Conservation (phyloP, 2,113 vertebrate species). For the Siniperca chuatsi region DNA sequence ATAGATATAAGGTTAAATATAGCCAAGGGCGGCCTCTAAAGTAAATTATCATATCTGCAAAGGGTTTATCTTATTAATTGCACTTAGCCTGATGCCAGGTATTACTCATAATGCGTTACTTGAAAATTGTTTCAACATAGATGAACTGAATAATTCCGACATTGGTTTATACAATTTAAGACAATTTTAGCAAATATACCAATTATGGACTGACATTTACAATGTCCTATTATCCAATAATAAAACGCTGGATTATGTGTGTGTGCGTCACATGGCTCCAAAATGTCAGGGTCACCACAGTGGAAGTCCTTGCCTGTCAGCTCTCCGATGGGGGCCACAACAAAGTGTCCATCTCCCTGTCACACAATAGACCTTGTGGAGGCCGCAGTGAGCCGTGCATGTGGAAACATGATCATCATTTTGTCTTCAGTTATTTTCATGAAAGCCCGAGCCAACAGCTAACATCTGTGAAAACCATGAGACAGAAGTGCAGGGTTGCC, state of each 20-base stretch:
- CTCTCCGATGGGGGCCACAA: background rate
- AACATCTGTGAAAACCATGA: constrained; percentile 47
- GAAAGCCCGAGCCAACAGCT: constrained; percentile 5
- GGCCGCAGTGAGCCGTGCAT: background rate
- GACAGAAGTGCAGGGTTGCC: background rate
- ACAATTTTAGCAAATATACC: background rate
- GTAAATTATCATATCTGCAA: background rate
- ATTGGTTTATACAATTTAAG: background rate
- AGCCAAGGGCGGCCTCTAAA: background rate
- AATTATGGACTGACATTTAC: background rate
- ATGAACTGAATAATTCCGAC: background rate
- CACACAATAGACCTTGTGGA: background rate
- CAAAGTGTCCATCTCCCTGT: constrained; percentile 11
- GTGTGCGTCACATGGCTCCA: constrained; percentile 6
- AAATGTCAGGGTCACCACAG: constrained; percentile 7
- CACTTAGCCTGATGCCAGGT: background rate
- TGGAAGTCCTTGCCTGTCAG: background rate
- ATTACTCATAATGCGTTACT: constrained; percentile 15
- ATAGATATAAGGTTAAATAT: background rate
- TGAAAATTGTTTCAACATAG: background rate
- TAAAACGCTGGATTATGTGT: background rate
- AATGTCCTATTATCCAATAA: background rate
- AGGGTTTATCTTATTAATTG: constrained; percentile 12
- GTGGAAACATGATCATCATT: constrained; percentile 45
- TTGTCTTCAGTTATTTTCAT: constrained; percentile 25